Base-by-base conservation (phyloP, 2,113 vertebrate species). In the Brevimyrus niger region DNA sequence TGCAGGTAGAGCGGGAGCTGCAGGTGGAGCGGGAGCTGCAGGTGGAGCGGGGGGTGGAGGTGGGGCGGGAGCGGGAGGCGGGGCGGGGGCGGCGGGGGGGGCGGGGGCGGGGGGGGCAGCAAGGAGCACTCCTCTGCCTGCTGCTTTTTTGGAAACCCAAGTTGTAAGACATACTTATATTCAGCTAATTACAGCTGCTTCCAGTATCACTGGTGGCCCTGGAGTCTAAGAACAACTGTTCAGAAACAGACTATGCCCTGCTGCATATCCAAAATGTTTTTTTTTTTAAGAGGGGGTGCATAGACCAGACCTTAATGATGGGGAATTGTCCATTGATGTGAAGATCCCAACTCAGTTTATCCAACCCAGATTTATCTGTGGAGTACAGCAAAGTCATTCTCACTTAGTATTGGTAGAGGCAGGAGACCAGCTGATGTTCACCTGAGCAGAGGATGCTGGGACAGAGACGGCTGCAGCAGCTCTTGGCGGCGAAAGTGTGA, bases 401-500 rank as follows among this genome's bases (percentile, higher is more conserved):
- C 35, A 42, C 35, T 80, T 35, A 19, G 73, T 80, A 80, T 8
- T 80, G 73, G 73, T 80, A 19, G 73, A 80, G 73, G 35, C 17
- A 42, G 35, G 35, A 80, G 35, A 80, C 5, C 35, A 80, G 73
- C 48, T 31, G 42, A 35, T 46, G 27, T 58, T 42, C 80, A 94
- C 89, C 88, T 83, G 89, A 87, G 92, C 90, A 1, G 76, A 8
- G 86, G 27, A 58, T 90, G 91, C 91, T 85, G 82, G 90, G 91
- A 92, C 89, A 3, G n/a, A 17, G 55, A n/a, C 19, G 31, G 89
- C 84, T 51, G 15, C 9, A 47, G 27, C 3, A 42, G 9, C 61
- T 38, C 31, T 73, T 87, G 55, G 89, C 46, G 3, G 38, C 4
- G 55, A 46, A n/a, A 86, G 84, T 48, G 61, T 61, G 8, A 87